Percentiles rank a stretch among this genome's conserved stretches.
Evolutionary conservation across 2,113 vertebrate genomes (phyloP).

Genomic region (Nothoprocta pentlandii): DNA sequence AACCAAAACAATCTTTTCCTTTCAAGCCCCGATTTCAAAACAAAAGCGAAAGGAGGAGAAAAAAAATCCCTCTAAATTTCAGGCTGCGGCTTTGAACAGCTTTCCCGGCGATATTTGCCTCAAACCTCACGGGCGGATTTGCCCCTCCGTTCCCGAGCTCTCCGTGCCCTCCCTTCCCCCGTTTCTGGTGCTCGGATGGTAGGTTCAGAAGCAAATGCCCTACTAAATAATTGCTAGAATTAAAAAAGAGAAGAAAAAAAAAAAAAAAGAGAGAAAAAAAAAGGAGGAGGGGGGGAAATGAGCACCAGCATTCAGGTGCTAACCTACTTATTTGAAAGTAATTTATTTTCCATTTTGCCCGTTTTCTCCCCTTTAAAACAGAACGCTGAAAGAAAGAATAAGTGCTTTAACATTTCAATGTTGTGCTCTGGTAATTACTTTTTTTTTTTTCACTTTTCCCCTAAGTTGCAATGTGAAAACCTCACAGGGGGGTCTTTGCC

Average conservation of each 20-base stretch:
- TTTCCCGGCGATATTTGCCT: not conserved
- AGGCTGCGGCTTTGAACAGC: not conserved
- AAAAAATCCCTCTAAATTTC: not conserved
- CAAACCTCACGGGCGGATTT: not conserved
- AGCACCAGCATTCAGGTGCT: conserved; percentile 51
- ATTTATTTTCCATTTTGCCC: conserved; percentile 67
- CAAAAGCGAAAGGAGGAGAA: not conserved
- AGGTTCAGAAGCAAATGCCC: conserved; percentile 7
- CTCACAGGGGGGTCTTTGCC: conserved; percentile 64
- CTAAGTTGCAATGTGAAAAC: conserved; percentile 64
- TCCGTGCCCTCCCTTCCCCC: conserved; percentile 20
- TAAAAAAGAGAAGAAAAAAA: not conserved
- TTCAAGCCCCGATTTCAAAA: conserved; percentile 22
- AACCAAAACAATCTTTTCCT: conserved; percentile 17
- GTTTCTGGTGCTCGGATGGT: conserved; percentile 12
- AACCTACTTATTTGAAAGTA: conserved; percentile 62
- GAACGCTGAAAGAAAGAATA: conserved; percentile 51
- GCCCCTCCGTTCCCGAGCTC: not conserved
- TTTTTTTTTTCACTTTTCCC: conserved; percentile 51
- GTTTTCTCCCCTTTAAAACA: conserved; percentile 50
- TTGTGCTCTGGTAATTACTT: conserved; percentile 66
- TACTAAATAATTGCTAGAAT: conserved; percentile 38
- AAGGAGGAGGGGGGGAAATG: conserved; percentile 7
- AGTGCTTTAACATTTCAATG: conserved; percentile 72
- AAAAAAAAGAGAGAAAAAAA: not conserved